Percentiles rank a stretch among this genome's conserved stretches.
Evolutionary conservation across 1,140 invertebrate genomes (phyloP).

Genomic region (Drosophila pectinifera): DNA sequence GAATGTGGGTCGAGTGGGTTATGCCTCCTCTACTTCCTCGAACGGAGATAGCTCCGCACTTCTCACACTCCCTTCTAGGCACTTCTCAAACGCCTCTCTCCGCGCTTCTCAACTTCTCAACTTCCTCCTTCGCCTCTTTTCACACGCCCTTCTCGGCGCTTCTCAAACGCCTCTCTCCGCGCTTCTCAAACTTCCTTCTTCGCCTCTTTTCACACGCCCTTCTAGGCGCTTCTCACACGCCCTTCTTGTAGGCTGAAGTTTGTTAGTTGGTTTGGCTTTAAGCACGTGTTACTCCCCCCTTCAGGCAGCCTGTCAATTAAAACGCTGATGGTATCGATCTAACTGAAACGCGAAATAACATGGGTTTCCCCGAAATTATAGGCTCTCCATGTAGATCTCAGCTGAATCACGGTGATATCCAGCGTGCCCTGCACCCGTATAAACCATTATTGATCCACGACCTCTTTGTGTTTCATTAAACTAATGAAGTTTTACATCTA

Average conservation of each 20-base stretch:
- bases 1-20: slow-evolving; percentile 33
- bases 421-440: slow-evolving; percentile 7
- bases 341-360: slow-evolving; percentile 12
- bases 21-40: slow-evolving; percentile 4
- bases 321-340: slow-evolving; percentile 31
- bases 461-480: slow-evolving; percentile 30
- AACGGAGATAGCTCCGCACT: too few species aligned
- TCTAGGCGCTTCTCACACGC: slow-evolving; percentile 4
- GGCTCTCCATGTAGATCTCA: background rate
- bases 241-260: slow-evolving; percentile 4
- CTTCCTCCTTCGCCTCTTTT: background rate
- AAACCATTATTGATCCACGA: slow-evolving; percentile 16
- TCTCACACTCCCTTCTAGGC: too few species aligned
- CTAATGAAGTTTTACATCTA: slow-evolving; percentile 22
- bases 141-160: background rate
- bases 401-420: slow-evolving; percentile 13
- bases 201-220: background rate
- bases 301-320: slow-evolving; percentile 18
- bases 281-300: slow-evolving; percentile 11
- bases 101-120: too few species aligned
- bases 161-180: background rate
- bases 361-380: slow-evolving; percentile 3
- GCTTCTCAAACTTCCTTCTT: background rate
- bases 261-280: slow-evolving; percentile 1
- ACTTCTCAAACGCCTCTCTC: background rate